Evolutionary conservation across 2,113 vertebrate species (phyloP), one percentile per base, ranked within the genome.

Genomic region (Ptilorrhoa leucosticta): DNA sequence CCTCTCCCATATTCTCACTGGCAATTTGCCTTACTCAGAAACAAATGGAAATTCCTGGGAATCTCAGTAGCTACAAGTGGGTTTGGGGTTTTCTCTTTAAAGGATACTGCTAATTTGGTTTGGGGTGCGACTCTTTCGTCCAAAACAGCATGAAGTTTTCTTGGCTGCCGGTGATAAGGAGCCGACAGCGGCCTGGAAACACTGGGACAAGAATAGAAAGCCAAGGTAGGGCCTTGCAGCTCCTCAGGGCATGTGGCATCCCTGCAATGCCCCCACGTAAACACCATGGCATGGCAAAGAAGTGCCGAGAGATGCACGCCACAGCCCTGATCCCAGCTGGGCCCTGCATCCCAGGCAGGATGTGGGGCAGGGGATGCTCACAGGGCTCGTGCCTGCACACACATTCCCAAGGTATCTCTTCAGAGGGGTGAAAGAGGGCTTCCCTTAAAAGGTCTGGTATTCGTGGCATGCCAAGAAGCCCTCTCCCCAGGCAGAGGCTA

Each of bases 381-480:
- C 17, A 6, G 58, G 11, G 31, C 39, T 80, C 21, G 1, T 45
- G 68, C 64, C 92, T 22, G 28, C 5, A 0, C 81, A 5, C 58
- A 27, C 94, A 90, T 97, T 92, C 94, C 93, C 92, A 86, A 83
- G 91, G 94, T 65, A 30, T 83, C 75, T 65, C 21, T 48, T 48
- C 0, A 0, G 0, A 7, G 57, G 24, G 33, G 11, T 50, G 42
- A 53, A 30, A 73, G 5, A 61, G 47, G 71, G 37, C 75, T 96
- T 73, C 71, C 96, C 96, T 95, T 97, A 96, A 94, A 96, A 96
- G 96, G 95, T 10, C 56, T 94, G 96, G 95, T 89, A 96, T 97
- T 78, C 10, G 4, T 0, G 44, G 94, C 83, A 92, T 53, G 91
- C 37, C 17, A 3, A 84, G 81, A 39, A 92, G 66, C 63, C 87